A percentile compares a stretch with the other conserved stretches of the same genome.
phyloP scores from a whole-genome alignment of 2,113 vertebrate genomes.

The Zingel zingel region DNA sequence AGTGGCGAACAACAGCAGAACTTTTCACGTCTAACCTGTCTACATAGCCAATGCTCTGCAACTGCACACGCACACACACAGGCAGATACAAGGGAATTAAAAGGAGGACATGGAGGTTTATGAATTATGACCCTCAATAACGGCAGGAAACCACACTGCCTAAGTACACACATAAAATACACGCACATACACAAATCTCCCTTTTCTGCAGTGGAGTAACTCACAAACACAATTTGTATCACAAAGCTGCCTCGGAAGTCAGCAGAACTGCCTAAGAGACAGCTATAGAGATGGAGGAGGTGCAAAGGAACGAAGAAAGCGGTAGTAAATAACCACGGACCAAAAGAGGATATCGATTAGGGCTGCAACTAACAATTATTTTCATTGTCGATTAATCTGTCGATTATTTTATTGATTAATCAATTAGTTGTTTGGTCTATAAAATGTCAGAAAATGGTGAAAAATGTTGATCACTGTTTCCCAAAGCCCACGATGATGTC shows the following conservation, averaged over 20 bases:
- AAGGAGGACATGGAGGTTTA: conserved; percentile 47
- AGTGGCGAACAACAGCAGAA: conserved; percentile 17
- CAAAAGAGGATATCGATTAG: too few species aligned
- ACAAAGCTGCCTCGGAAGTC: background rate
- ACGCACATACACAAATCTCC: conserved; percentile 32
- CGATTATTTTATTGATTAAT: too few species aligned
- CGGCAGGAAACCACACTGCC: conserved; percentile 69
- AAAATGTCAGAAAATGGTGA: too few species aligned
- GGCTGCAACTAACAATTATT: too few species aligned
- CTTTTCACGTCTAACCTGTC: conserved; percentile 13
- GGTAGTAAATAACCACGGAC: too few species aligned
- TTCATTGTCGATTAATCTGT: too few species aligned
- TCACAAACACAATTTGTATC: background rate
- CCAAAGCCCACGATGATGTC: too few species aligned
- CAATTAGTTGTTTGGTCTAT: too few species aligned
- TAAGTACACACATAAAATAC: conserved; percentile 66
- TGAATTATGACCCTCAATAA: conserved; percentile 53
- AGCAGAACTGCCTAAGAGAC: background rate
- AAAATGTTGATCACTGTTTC: too few species aligned
- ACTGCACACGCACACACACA: background rate
- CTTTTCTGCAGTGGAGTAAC: conserved; percentile 14
- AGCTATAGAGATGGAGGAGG: background rate
- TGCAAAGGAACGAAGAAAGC: too few species aligned
- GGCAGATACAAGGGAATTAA: conserved; percentile 15
- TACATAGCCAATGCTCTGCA: background rate